phyloP scores from a whole-genome alignment of 37 sponge, comb jelly and placozoan genomes.

The Haliclona indistincta region DNA sequence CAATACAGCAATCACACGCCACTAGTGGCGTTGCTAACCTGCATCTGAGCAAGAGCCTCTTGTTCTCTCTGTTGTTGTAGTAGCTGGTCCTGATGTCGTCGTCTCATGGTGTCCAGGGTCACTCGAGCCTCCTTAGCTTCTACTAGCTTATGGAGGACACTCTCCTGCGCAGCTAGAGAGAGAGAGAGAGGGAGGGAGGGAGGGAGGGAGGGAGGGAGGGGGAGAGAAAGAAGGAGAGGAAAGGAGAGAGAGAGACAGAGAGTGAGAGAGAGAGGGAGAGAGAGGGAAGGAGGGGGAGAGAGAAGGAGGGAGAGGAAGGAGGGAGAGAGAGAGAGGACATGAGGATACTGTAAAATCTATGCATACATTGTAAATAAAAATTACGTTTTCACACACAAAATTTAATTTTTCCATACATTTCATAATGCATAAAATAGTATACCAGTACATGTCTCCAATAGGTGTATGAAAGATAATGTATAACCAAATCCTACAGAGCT shows the following conservation, averaged over 20 bases:
- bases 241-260: too few relatives aligned
- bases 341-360: not conserved
- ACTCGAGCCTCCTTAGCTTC: constrained; percentile 87
- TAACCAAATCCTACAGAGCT: too few relatives aligned
- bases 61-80: constrained; percentile 91
- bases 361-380: constrained; percentile 1
- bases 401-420: too few relatives aligned
- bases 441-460: too few relatives aligned
- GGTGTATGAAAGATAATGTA: too few relatives aligned
- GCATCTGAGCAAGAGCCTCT: constrained; percentile 84
- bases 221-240: too few relatives aligned
- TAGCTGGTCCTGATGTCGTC: constrained; percentile 77
- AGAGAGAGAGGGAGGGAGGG: not conserved
- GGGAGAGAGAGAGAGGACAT: not conserved
- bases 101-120: constrained; percentile 76
- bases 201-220: not conserved
- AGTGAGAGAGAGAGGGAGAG: not conserved
- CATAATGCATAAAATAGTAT: too few relatives aligned
- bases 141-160: constrained; percentile 64
- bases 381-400: too few relatives aligned
- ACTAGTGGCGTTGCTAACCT: too few relatives aligned
- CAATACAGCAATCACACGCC: too few relatives aligned
- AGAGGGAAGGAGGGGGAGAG: too few relatives aligned
- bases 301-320: too few relatives aligned
- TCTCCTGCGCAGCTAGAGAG: constrained; percentile 50